phyloP scores from a whole-genome alignment of 2,888 invertebrate genomes.

The Elysia crispata region DNA sequence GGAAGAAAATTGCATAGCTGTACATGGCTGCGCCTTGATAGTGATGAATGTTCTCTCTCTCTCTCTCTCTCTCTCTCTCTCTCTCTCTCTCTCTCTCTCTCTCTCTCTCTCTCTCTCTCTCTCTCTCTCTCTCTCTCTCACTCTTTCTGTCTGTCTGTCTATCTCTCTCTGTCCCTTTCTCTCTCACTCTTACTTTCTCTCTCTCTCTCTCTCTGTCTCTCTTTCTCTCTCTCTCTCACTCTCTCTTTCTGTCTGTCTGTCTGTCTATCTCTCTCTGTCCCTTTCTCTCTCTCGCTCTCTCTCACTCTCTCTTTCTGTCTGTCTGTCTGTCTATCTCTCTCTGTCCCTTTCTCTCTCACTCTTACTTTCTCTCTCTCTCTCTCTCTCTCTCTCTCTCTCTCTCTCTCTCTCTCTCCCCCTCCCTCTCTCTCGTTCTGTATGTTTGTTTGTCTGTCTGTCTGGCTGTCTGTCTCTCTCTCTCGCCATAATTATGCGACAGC shows the following conservation, averaged over 20 bases:
- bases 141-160: no score
- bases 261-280: conserved; percentile 3
- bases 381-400: conserved; percentile 33
- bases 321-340: no score
- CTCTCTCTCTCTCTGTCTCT: neutral
- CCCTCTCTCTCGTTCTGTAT: neutral
- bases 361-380: neutral
- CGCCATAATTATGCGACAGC: no score
- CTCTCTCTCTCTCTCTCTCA: neutral
- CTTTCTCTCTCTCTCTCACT: neutral
- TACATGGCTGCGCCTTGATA: no score
- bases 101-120: conserved; percentile 34
- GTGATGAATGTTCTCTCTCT: no score
- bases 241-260: conserved; percentile 26
- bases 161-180: no score
- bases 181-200: no score
- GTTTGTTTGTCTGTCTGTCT: no score
- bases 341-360: neutral
- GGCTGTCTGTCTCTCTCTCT: no score
- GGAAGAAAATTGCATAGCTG: no score
- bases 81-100: conserved; percentile 13
- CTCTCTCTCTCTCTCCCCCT: conserved; percentile 20
- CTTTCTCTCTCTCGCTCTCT: neutral
- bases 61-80: neutral
- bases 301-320: no score